A percentile compares a stretch with the other conserved stretches of the same genome.
These are phyloP conservation scores for Zoanthus sansibaricus DNA, from an alignment of 92 coral and sea anemone species.

Conservation along the genomic window DNA sequence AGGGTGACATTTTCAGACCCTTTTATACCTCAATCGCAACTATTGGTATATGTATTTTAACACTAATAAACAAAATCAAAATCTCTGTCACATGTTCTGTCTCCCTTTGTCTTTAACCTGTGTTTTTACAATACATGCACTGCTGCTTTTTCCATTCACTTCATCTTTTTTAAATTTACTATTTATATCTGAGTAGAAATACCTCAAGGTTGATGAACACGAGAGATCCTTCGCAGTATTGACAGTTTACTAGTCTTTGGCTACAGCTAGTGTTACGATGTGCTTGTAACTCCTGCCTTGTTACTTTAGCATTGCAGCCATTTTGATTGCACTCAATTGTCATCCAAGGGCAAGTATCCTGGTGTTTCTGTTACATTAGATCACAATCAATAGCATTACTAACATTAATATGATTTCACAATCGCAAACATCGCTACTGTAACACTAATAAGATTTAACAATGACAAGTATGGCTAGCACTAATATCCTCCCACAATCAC, in stretches of 20 bases:
- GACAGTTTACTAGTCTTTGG: not conserved
- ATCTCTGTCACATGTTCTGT: too few species aligned
- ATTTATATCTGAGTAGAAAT: not conserved
- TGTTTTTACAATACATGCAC: too few species aligned
- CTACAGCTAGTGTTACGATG: conserved; percentile 4
- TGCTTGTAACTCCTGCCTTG: conserved; percentile 6
- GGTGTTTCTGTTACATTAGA: not conserved
- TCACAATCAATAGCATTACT: not conserved
- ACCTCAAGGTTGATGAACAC: conserved; percentile 14
- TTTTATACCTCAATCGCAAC: too few species aligned
- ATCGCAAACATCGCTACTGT: not conserved
- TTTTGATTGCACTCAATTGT: conserved; percentile 7
- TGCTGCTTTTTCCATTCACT: too few species aligned
- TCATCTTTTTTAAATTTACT: too few species aligned
- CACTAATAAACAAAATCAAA: too few species aligned
- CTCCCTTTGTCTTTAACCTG: too few species aligned
- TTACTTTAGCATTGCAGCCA: not conserved
- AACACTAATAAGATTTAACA: not conserved
- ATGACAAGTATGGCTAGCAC: not conserved
- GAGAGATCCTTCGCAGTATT: conserved; percentile 18
- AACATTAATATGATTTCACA: not conserved
- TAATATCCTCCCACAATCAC: not conserved
- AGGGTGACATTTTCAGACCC: too few species aligned
- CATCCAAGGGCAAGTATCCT: conserved; percentile 7
- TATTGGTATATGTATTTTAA: too few species aligned